A percentile compares a stretch with the other conserved stretches of the same genome.
phyloP scores from a whole-genome alignment of 2,797 vertebrate genomes.

The Neosalanx taihuensis region DNA sequence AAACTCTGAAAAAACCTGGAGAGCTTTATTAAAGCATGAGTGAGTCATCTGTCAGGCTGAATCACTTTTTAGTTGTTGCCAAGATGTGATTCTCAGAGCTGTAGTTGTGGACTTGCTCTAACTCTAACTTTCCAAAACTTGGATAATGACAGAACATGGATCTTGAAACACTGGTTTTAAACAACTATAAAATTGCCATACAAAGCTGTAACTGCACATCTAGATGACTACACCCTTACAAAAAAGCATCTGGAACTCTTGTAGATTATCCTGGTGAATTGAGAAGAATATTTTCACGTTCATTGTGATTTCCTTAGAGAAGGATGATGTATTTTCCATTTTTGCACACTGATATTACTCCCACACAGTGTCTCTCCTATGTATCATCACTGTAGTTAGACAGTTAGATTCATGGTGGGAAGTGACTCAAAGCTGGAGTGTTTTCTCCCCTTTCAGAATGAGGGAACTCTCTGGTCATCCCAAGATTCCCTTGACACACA shows the following conservation, averaged over 20 bases:
- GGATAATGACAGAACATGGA: not conserved
- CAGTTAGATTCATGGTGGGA: constrained; percentile 32
- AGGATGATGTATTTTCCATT: constrained; percentile 62
- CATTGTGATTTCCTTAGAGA: constrained; percentile 18
- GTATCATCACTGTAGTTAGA: constrained; percentile 44
- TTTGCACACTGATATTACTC: constrained; percentile 27
- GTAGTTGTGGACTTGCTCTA: not conserved
- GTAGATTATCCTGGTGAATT: constrained; percentile 26
- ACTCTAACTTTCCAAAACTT: constrained; percentile 10
- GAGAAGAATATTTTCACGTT: constrained; percentile 21
- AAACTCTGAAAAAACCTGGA: not conserved
- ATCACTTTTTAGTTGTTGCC: not conserved
- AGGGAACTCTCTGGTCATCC: constrained; percentile 32
- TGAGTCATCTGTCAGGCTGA: not conserved
- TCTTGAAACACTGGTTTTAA: constrained; percentile 17
- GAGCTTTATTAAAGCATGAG: not conserved
- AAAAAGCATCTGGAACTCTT: constrained; percentile 19
- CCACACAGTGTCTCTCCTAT: constrained; percentile 38
- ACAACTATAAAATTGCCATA: not conserved
- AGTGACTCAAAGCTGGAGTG: constrained; percentile 8
- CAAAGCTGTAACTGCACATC: constrained; percentile 19
- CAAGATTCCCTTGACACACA: constrained; percentile 25
- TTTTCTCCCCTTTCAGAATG: constrained; percentile 7
- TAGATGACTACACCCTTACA: constrained; percentile 31
- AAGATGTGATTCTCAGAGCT: not conserved